Percentiles rank a stretch among this genome's conserved stretches.
phyloP scores from a whole-genome alignment of 2,113 vertebrate species.

The Mystacornis crossleyi region DNA sequence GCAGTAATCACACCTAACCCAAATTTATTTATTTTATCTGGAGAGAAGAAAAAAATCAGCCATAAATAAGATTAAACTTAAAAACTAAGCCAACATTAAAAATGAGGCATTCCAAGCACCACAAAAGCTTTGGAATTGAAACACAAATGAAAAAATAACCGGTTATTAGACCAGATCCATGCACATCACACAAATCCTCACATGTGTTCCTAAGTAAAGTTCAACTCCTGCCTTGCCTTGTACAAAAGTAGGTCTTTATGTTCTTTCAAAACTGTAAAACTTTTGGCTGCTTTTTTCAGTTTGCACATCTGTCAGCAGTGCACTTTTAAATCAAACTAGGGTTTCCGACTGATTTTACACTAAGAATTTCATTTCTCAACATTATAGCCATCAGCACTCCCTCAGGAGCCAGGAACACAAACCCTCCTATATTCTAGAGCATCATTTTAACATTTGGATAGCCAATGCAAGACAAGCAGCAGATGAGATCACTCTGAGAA shows the following conservation, averaged over 20 bases:
- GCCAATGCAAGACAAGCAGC: background rate
- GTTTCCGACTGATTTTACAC: background rate
- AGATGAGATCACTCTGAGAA: background rate
- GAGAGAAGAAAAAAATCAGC: background rate
- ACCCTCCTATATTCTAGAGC: rapidly evolving
- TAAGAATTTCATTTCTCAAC: background rate
- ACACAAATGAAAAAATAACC: background rate
- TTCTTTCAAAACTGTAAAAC: background rate
- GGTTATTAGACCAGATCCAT: background rate
- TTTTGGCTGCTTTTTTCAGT: background rate
- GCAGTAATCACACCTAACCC: background rate
- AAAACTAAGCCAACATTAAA: background rate
- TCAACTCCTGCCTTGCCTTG: background rate
- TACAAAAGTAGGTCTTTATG: background rate
- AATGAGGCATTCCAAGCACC: background rate
- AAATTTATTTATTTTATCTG: background rate
- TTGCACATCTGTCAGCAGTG: background rate
- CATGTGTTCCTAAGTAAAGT: background rate
- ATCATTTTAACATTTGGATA: background rate
- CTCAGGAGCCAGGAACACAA: background rate
- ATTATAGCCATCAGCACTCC: background rate
- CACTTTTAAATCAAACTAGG: background rate
- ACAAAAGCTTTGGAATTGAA: background rate
- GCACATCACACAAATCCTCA: background rate
- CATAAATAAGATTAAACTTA: background rate